phyloP scores from a whole-genome alignment of 2,888 invertebrate genomes.

The Petrolisthes manimaculis region DNA sequence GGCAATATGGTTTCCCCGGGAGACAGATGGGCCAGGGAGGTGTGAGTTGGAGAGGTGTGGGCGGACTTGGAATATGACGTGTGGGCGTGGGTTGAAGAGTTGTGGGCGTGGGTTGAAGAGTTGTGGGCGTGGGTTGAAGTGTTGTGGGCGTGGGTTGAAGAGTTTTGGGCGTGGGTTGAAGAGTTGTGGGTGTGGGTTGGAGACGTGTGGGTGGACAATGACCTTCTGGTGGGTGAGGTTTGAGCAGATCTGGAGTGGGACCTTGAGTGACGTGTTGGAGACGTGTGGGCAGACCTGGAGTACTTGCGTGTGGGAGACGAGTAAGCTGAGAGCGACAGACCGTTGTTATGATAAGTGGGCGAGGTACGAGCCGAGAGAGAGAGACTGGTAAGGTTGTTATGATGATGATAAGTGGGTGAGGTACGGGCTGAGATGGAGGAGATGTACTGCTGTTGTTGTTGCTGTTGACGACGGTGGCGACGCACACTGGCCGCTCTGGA shows the following conservation, averaged over 20 bases:
- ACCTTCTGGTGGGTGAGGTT: conserved; percentile 24
- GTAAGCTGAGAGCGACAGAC: background rate
- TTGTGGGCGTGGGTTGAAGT: background rate
- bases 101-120: background rate
- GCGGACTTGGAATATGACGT: conserved; percentile 16
- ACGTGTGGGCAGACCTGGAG: conserved; percentile 5
- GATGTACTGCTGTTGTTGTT: background rate
- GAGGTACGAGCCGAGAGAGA: conserved; percentile 10
- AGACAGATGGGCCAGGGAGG: conserved; percentile 5
- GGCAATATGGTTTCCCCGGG: background rate
- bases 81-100: background rate
- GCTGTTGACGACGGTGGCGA: conserved; percentile 23
- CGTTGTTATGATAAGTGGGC: background rate
- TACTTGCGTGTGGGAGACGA: background rate
- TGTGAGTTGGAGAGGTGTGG: background rate
- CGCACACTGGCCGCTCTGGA: conserved; percentile 48
- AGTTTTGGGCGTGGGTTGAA: background rate
- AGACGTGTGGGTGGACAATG: conserved; percentile 23
- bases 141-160: conserved; percentile 1
- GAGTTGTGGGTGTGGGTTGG: conserved; percentile 15
- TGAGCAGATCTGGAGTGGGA: conserved; percentile 24
- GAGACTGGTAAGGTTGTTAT: conserved; percentile 19
- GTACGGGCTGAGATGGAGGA: conserved; percentile 31
- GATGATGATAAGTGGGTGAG: conserved; percentile 40
- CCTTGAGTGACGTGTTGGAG: background rate